phyloP scores from a whole-genome alignment of 2,113 vertebrate genomes.

The Hirundichthys speculiger region DNA sequence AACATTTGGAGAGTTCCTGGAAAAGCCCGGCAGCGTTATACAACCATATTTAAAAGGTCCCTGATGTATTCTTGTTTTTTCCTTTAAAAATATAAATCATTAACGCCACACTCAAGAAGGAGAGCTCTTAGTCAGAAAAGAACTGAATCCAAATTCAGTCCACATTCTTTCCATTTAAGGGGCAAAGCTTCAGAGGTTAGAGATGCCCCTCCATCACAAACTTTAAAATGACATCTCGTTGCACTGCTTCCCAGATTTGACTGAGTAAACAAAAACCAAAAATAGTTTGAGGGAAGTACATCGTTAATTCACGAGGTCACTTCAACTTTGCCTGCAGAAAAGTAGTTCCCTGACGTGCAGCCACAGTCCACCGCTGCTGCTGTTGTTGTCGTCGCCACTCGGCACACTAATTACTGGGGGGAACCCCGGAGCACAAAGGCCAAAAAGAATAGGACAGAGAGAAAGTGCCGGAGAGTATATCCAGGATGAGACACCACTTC shows the following conservation, averaged over 20 bases:
- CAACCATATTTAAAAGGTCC: not conserved
- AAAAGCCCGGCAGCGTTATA: slow-evolving; percentile 8
- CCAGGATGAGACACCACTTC: slow-evolving; percentile 25
- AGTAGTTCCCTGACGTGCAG: slow-evolving; percentile 28
- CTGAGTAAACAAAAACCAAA: slow-evolving; percentile 29
- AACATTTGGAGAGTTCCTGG: slow-evolving; percentile 22
- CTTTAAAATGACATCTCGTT: no score
- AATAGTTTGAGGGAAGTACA: not conserved
- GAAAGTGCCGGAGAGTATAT: slow-evolving; percentile 9
- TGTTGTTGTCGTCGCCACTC: slow-evolving; percentile 34
- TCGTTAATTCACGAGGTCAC: no score
- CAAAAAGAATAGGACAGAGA: slow-evolving; percentile 1
- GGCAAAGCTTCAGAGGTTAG: not conserved
- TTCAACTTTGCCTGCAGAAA: slow-evolving; percentile 21
- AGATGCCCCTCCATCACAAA: not conserved
- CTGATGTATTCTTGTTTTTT: not conserved
- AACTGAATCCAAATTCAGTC: no score
- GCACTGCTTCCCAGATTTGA: slow-evolving; percentile 1
- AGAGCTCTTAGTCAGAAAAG: not conserved
- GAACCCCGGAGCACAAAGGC: slow-evolving; percentile 48
- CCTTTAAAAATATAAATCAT: not conserved
- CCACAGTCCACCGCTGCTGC: slow-evolving; percentile 37
- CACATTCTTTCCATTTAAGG: no score
- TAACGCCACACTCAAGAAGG: not conserved
- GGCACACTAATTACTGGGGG: slow-evolving; percentile 44